These are phyloP conservation scores for Trachymyrmex cornetzi DNA, from an alignment of 1,140 invertebrate genomes.

Conservation along the genomic window DNA sequence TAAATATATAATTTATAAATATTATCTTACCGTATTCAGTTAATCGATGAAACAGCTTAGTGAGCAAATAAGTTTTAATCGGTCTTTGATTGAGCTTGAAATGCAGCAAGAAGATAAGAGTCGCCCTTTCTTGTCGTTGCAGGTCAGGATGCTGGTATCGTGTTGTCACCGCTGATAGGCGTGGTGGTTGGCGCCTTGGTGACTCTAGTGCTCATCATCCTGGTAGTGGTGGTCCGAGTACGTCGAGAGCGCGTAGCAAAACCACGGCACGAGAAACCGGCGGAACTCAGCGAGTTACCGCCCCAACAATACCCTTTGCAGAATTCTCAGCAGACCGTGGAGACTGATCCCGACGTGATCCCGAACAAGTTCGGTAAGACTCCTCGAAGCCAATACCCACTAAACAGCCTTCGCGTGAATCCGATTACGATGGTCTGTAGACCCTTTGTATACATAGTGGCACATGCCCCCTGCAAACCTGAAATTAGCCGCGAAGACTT, in stretches of 20 bases:
- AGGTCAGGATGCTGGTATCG: constrained; percentile 87
- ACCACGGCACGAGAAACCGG: constrained; percentile 85
- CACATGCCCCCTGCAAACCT: background rate
- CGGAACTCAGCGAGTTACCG: constrained; percentile 84
- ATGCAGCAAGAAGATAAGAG: background rate
- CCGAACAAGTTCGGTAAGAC: constrained; percentile 91
- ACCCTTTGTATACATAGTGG: background rate
- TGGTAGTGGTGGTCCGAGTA: constrained; percentile 86
- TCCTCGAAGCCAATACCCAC: constrained; percentile 18
- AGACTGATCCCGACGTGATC: constrained; percentile 91
- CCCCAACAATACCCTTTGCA: constrained; percentile 86
- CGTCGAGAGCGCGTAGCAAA: constrained; percentile 83
- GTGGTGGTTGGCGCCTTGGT: constrained; percentile 87
- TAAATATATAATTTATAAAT: too few species aligned
- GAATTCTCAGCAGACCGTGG: constrained; percentile 86
- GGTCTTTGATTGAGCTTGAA: background rate
- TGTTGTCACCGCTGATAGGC: constrained; percentile 87
- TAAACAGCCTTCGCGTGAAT: constrained; percentile 40
- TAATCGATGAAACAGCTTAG: background rate
- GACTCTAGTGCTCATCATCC: constrained; percentile 87
- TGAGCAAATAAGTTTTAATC: background rate
- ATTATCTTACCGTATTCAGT: background rate
- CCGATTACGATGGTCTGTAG: constrained; percentile 47
- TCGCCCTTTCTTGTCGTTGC: constrained; percentile 68
- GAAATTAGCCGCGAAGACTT: background rate